Conservation (phyloP, 2,113 vertebrate species). For the Alethe diademata region DNA sequence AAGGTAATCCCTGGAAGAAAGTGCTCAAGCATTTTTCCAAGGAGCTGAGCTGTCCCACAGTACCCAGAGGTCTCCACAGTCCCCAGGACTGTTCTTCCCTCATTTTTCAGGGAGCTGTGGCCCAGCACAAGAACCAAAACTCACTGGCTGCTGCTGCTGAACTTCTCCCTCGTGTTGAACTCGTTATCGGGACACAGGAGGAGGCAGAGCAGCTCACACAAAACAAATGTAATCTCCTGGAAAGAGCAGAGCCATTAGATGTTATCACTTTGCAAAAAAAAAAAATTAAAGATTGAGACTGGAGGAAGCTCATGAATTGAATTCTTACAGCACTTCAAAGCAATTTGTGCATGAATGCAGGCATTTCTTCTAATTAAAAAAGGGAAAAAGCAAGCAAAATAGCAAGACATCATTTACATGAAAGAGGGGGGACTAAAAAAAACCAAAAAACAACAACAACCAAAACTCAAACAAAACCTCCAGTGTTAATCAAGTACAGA, state of each 20-base stretch:
- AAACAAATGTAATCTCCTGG: background rate
- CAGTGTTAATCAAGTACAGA: slow-evolving; percentile 34
- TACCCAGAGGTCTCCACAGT: background rate
- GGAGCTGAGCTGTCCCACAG: background rate
- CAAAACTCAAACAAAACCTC: slow-evolving; percentile 16
- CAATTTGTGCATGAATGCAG: slow-evolving; percentile 45
- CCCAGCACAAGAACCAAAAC: background rate
- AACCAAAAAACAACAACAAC: background rate
- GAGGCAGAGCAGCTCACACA: background rate
- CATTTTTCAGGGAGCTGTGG: background rate
- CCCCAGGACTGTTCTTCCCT: background rate
- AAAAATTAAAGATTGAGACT: background rate
- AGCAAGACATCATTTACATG: slow-evolving; percentile 53
- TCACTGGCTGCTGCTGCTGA: background rate
- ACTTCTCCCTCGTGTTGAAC: background rate
- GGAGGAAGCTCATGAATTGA: slow-evolving; percentile 4
- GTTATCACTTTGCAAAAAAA: background rate
- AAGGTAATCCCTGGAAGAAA: background rate
- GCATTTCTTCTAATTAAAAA: slow-evolving; percentile 57
- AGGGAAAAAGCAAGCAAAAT: slow-evolving; percentile 13
- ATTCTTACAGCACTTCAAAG: slow-evolving; percentile 59
- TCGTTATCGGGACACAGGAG: background rate
- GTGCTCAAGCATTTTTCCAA: background rate
- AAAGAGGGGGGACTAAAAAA: background rate
- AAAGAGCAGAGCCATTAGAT: slow-evolving; percentile 13